phyloP scores from a whole-genome alignment of 2,797 vertebrate species.

The Zenarchopterus dispar region DNA sequence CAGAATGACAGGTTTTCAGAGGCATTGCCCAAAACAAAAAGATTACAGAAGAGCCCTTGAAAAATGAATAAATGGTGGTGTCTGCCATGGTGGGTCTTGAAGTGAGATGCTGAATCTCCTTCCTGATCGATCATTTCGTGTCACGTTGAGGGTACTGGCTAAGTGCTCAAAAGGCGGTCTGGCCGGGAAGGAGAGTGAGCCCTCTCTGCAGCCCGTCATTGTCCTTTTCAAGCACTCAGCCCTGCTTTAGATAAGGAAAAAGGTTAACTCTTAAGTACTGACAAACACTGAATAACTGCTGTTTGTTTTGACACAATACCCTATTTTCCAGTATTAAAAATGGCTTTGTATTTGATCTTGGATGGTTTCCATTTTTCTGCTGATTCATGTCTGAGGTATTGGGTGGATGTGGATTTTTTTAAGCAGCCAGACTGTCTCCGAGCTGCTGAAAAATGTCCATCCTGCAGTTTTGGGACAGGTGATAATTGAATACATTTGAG shows the following conservation, averaged over 20 bases:
- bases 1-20: no score
- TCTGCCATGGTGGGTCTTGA: conserved; percentile 6
- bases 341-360: conserved; percentile 7
- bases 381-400: conserved; percentile 26
- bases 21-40: conserved; percentile 2
- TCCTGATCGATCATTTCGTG: conserved; percentile 38
- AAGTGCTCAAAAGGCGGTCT: conserved; percentile 8
- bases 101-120: conserved; percentile 13
- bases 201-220: conserved; percentile 35
- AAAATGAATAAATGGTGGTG: conserved; percentile 25
- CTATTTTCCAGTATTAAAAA: conserved; percentile 1
- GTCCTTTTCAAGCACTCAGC: conserved; percentile 42
- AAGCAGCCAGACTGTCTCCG: conserved; percentile 11
- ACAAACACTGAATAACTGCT: not conserved
- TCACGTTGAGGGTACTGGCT: no score
- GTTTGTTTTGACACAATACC: not conserved
- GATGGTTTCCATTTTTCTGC: conserved; percentile 1
- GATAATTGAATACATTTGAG: no score
- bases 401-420: not conserved
- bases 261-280: conserved; percentile 25
- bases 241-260: conserved; percentile 34
- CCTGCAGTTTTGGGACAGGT: not conserved
- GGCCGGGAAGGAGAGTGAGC: conserved; percentile 23
- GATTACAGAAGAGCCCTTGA: conserved; percentile 19
- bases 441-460: conserved; percentile 3